Conservation (phyloP, 2,888 invertebrate species). For the Hemicrepidius hirtus region DNA sequence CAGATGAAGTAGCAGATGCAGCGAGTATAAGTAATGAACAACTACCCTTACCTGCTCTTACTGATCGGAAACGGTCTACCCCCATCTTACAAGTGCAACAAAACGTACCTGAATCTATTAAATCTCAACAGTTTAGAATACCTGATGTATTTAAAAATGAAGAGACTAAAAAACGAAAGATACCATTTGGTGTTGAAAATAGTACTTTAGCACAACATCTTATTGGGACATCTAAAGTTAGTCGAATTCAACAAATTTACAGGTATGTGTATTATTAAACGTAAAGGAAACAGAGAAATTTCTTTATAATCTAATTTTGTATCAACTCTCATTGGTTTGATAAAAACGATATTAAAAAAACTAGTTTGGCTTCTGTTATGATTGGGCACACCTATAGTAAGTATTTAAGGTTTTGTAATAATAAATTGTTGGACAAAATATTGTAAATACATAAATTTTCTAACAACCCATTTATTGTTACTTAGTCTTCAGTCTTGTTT, state of each 20-base stretch:
- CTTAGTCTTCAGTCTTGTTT: no score
- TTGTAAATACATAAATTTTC: no score
- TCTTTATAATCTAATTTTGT: no score
- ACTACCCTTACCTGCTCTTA: conserved; percentile 73
- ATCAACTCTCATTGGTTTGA: no score
- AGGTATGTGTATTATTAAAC: conserved; percentile 62
- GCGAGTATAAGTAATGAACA: conserved; percentile 79
- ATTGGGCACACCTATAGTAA: no score
- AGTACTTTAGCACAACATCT: conserved; percentile 68
- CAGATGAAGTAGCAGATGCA: conserved; percentile 84
- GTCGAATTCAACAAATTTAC: conserved; percentile 70
- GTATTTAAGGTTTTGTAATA: no score
- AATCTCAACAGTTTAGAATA: conserved; percentile 64
- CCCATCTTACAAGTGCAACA: conserved; percentile 56
- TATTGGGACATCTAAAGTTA: conserved; percentile 68
- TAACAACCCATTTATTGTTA: no score
- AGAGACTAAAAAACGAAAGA: conserved; percentile 68
- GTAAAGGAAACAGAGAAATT: not conserved
- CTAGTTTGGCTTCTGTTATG: no score
- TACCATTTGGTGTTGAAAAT: conserved; percentile 63
- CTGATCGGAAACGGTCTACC: conserved; percentile 69
- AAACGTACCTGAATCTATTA: conserved; percentile 58
- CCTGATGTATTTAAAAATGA: conserved; percentile 66
- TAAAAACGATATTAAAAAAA: no score
- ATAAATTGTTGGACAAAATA: no score